These are phyloP conservation scores for Lacanobia wlatinum DNA, from an alignment of 2,888 invertebrate genomes.

Conservation along the genomic window DNA sequence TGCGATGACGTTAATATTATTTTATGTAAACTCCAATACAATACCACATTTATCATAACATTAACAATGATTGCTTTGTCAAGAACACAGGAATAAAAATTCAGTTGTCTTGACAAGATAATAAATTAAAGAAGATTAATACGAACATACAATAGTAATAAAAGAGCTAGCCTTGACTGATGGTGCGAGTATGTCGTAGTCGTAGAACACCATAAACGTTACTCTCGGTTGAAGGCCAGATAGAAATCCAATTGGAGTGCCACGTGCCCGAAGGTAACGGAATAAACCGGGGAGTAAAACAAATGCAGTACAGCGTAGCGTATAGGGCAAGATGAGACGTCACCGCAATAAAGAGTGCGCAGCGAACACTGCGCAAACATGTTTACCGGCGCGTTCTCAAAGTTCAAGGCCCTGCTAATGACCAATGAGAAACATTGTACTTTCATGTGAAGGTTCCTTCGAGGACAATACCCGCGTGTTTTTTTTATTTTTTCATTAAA, in stretches of 20 bases:
- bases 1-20: background rate
- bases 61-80: constrained; percentile 11
- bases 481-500: constrained; percentile 19
- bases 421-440: constrained; percentile 79
- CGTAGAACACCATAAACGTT: constrained; percentile 62
- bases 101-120: constrained; percentile 32
- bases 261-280: constrained; percentile 78
- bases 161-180: constrained; percentile 58
- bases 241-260: constrained; percentile 63
- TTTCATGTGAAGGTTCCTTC: constrained; percentile 71
- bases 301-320: constrained; percentile 60
- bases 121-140: constrained; percentile 48
- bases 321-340: constrained; percentile 77
- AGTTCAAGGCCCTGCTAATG: constrained; percentile 88
- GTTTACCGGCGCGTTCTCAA: constrained; percentile 86
- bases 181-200: constrained; percentile 54
- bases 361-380: constrained; percentile 87
- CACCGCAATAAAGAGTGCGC: constrained; percentile 84
- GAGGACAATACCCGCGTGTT: constrained; percentile 37
- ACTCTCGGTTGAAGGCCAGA: constrained; percentile 64
- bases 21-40: constrained; percentile 6
- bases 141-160: constrained; percentile 50
- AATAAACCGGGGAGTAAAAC: constrained; percentile 76
- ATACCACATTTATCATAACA: constrained; percentile 33
- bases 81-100: constrained; percentile 17